A percentile compares a stretch with the other conserved stretches of the same genome.
Conservation (phyloP, 1,140 invertebrate species). For the Thalassaphorura encarpata region DNA sequence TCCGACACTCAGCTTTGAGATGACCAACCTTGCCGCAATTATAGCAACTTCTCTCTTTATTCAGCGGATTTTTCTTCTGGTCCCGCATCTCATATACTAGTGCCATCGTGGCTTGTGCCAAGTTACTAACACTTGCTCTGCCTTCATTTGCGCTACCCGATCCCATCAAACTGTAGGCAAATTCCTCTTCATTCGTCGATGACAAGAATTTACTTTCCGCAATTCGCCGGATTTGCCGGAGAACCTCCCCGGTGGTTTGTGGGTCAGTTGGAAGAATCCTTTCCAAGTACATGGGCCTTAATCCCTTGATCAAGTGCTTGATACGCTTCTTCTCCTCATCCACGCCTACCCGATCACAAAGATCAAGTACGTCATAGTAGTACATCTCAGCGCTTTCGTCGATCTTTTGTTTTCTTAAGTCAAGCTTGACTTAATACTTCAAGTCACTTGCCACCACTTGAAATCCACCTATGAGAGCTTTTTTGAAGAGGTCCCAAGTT, state of each 20-base stretch:
- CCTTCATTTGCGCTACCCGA: not conserved
- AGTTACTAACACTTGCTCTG: not conserved
- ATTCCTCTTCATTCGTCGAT: not conserved
- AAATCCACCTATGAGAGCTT: not conserved
- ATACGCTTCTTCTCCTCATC: not conserved
- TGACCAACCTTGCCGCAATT: not conserved
- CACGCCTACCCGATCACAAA: not conserved
- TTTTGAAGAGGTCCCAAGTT: not conserved
- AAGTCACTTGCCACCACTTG: not conserved
- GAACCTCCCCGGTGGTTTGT: not conserved
- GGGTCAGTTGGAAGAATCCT: not conserved
- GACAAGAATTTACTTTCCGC: not conserved
- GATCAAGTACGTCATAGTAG: not conserved
- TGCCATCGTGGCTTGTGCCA: slow-evolving; percentile 1
- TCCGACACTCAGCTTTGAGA: not conserved
- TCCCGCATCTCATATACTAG: not conserved
- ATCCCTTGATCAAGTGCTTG: not conserved
- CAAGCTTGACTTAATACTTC: not conserved
- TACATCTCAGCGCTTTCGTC: not conserved
- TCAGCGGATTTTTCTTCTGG: not conserved
- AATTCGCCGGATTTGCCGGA: not conserved
- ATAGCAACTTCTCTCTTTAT: too few relatives aligned
- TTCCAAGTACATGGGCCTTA: not conserved
- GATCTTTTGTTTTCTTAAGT: not conserved
- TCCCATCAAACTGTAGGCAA: not conserved